phyloP scores from a whole-genome alignment of 2,888 invertebrate genomes.

The Tethea ocularis region DNA sequence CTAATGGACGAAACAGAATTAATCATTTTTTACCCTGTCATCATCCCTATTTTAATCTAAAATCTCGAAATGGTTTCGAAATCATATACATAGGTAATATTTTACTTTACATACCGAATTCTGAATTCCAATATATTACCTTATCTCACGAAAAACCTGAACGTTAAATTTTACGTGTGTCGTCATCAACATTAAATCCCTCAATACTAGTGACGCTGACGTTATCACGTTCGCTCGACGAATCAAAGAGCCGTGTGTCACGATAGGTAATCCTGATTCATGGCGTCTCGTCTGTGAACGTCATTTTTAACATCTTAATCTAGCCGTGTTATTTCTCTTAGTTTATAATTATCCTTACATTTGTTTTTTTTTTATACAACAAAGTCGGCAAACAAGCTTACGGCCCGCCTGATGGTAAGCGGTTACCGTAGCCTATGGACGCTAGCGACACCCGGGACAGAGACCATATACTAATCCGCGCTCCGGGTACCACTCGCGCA shows the following conservation, averaged over 20 bases:
- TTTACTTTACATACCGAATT: background rate
- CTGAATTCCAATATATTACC: background rate
- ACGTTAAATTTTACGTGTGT: background rate
- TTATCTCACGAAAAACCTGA: background rate
- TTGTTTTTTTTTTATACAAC: too few relatives aligned
- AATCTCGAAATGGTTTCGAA: too few relatives aligned
- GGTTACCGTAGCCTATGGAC: too few relatives aligned
- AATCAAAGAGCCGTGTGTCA: conserved; percentile 25
- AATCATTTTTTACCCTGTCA: too few relatives aligned
- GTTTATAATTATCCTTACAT: conserved; percentile 50
- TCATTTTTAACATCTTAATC: conserved; percentile 62
- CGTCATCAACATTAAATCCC: background rate
- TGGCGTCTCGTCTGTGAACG: conserved; percentile 43
- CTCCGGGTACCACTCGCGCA: too few relatives aligned
- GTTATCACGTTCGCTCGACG: conserved; percentile 16
- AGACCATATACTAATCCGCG: too few relatives aligned
- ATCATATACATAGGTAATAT: too few relatives aligned
- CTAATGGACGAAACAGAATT: too few relatives aligned
- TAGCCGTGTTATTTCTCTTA: conserved; percentile 43
- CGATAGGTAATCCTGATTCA: conserved; percentile 49
- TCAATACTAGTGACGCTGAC: background rate
- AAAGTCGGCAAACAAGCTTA: too few relatives aligned
- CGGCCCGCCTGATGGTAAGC: too few relatives aligned
- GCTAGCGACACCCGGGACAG: too few relatives aligned
- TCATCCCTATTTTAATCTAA: too few relatives aligned